Evolutionary conservation across 2,888 invertebrate genomes (phyloP).

Genomic region (Drosophila crucigera): DNA sequence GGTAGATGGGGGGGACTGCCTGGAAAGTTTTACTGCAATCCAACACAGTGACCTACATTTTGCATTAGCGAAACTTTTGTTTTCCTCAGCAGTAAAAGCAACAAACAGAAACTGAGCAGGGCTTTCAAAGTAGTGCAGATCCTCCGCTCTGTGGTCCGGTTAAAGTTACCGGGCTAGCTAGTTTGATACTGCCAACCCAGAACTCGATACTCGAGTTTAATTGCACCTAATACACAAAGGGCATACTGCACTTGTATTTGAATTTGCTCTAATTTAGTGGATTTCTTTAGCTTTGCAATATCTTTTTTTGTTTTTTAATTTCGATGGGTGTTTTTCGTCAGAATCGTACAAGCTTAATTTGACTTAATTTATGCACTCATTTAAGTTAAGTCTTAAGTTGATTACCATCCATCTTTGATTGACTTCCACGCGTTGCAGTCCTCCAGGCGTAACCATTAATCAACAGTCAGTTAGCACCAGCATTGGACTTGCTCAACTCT

Average conservation of each 20-base stretch:
- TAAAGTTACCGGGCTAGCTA: neutral
- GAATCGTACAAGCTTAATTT: neutral
- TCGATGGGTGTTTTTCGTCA: neutral
- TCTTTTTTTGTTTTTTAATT: neutral
- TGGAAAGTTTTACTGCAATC: slow-evolving; percentile 59
- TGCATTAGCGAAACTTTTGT: slow-evolving; percentile 63
- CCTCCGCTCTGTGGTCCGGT: slow-evolving; percentile 1
- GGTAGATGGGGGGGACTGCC: slow-evolving; percentile 4
- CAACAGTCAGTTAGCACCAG: slow-evolving; percentile 33
- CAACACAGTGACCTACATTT: slow-evolving; percentile 69
- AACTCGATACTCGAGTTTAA: neutral
- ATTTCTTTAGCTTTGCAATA: neutral
- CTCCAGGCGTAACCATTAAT: slow-evolving; percentile 45
- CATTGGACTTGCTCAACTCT: neutral
- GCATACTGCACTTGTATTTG: neutral
- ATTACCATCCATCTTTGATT: neutral
- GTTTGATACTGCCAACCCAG: neutral
- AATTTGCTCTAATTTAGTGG: neutral
- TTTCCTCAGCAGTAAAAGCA: slow-evolving; percentile 25
- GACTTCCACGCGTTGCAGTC: neutral
- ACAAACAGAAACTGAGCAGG: slow-evolving; percentile 37
- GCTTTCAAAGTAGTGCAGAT: slow-evolving; percentile 1
- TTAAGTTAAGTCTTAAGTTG: neutral
- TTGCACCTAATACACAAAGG: slow-evolving; percentile 2
- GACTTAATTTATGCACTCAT: neutral